Evolutionary conservation across 2,797 vertebrate genomes (phyloP), one percentile per base, ranked within the genome.

Genomic region (Pachyuromys duprasi): DNA sequence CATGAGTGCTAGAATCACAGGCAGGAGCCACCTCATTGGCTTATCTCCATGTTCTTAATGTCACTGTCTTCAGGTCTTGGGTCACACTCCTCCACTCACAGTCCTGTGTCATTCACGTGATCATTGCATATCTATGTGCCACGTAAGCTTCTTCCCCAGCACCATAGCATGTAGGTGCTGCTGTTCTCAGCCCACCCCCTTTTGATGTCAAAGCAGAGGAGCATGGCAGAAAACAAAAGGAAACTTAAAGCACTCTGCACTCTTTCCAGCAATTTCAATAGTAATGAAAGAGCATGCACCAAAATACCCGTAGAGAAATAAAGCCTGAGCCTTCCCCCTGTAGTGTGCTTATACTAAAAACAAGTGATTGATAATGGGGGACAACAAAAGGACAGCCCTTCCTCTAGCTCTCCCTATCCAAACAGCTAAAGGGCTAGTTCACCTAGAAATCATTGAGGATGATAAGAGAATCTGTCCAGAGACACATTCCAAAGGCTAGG

Each of bases 261-360:
- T 95, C 92, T 94, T 93, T 84, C 74, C 86, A 36, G 14, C 42
- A 26, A 86, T 90, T 91, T 95, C 91, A 95, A 69, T 45, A 87
- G 42, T 67, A 94, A 80, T 92, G 86, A 90, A 69, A 94, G 78
- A 72, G 15, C 20, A 15, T 42, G 55, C 49, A 90, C 45, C 60
- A 39, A 89, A 95, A 90, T 82, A 72, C 42, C 72, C 79, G 84
- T 79, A 84, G 0, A 94, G 89, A 89, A 94, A 96, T 45, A 90
- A 94, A 95, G 70, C 33, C 60, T 31, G 78, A 79, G 49, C n/a
- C 12, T 22, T 26, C 12, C 94, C 60, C 89, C 18, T 91, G 65
- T 17, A 70, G 82, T 31, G 13, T 4, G 15, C 69, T 45, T 86
- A 76, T 80, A 89, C 89, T 70, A 93, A 96, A 98, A 98, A 93